Evolutionary conservation across 2,113 vertebrate species (phyloP), one percentile per base, ranked within the genome.

Genomic region (Nibea albiflora): DNA sequence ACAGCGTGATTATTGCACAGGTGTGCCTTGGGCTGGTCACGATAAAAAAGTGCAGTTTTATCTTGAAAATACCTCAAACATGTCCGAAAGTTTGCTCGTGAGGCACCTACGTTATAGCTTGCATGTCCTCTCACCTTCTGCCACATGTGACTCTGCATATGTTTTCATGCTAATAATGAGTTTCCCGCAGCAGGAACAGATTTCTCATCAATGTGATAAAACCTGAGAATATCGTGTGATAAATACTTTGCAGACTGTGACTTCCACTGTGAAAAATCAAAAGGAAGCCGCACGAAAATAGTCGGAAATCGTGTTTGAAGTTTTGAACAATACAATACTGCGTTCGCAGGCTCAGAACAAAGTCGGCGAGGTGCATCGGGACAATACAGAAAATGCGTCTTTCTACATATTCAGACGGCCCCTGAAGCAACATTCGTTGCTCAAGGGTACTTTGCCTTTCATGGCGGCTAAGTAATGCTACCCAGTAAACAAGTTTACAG

Each of bases 401-500:
- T 42, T 69, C 14, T 56, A 12, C 35, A 74, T n/a, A 49, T 60
- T 75, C 53, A 72, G n/a, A 53, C 39, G 39, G 39, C 4, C 20
- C 54, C 56, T 49, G 26, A 53, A 80, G 39, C 28, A 28, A n/a
- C 4, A 24, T 56, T 57, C 35, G 22, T 73, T 72, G 61, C 60
- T 76, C 39, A 67, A 82, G 61, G 76, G 54, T 26, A 54, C 54
- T 64, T 26, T 66, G 12, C 62, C 57, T 54, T 69, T n/a, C n/a
- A 66, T 58, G 70, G 65, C 65, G 73, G 44, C 70, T 58, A 72
- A 60, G 42, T 73, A 66, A 83, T 61, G 31, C 44, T 60, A 53
- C 31, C 1, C n/a, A 57, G 76, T 50, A 73, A 67, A 78, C 65
- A 85, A 75, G 56, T 86, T 82, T 22, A 16, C 75, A 62, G 78